These are phyloP conservation scores for Intellagama lesueurii DNA, from an alignment of 2,797 vertebrate species.

Conservation along the genomic window DNA sequence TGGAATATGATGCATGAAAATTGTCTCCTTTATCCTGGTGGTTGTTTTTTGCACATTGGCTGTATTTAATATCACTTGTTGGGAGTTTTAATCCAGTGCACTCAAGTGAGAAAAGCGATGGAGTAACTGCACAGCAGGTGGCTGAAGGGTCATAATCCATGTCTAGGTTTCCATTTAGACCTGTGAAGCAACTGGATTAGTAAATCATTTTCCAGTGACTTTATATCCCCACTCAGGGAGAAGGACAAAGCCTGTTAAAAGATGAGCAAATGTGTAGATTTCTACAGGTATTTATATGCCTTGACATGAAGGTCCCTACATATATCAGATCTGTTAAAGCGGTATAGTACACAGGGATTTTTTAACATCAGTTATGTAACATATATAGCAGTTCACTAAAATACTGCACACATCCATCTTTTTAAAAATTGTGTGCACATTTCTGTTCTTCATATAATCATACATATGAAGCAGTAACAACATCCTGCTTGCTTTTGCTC, in stretches of 20 bases:
- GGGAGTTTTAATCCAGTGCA: background rate
- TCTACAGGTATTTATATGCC: background rate
- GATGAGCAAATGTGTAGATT: background rate
- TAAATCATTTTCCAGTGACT: background rate
- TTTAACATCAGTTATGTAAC: background rate
- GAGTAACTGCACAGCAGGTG: background rate
- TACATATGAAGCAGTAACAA: conserved; percentile 1
- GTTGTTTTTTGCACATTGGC: background rate
- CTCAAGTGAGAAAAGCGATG: background rate
- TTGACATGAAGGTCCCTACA: background rate
- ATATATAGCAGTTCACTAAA: background rate
- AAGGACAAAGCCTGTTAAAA: background rate
- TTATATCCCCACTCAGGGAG: background rate
- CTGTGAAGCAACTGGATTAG: background rate
- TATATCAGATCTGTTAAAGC: background rate
- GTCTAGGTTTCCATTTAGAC: background rate
- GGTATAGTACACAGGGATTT: background rate
- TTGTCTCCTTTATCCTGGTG: background rate
- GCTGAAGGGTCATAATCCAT: conserved; percentile 46
- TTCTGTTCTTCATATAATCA: conserved; percentile 55
- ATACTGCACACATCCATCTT: conserved; percentile 53
- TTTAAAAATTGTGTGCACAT: conserved; percentile 40
- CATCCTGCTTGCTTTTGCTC: background rate
- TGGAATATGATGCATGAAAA: conserved; percentile 17
- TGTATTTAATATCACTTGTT: background rate